Evolutionary conservation across 2,797 vertebrate species (phyloP).

Genomic region (Taenioides sp.): DNA sequence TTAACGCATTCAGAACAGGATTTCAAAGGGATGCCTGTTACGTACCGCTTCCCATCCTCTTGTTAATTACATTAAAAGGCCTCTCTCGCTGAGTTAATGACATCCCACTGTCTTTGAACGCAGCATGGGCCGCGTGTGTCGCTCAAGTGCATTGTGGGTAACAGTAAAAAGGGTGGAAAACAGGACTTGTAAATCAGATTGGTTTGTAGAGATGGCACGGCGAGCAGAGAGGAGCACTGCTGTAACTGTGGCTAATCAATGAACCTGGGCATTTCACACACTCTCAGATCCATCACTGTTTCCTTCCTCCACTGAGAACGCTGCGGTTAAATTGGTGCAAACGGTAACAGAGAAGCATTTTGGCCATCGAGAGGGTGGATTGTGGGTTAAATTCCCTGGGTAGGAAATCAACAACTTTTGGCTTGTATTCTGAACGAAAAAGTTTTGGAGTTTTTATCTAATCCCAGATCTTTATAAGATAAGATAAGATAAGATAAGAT

Average conservation of each 20-base stretch:
- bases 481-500: too few relatives aligned
- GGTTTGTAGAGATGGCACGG: neutral
- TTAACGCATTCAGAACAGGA: conserved; percentile 65
- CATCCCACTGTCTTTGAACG: conserved; percentile 55
- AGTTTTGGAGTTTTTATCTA: too few relatives aligned
- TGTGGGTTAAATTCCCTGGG: too few relatives aligned
- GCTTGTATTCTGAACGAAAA: too few relatives aligned
- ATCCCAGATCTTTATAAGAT: too few relatives aligned
- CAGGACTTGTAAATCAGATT: conserved; percentile 31
- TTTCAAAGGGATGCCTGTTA: conserved; percentile 14
- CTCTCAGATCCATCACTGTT: neutral
- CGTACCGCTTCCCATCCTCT: conserved; percentile 26
- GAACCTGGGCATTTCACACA: too few relatives aligned
- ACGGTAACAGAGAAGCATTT: neutral
- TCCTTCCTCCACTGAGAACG: neutral
- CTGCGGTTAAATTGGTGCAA: neutral
- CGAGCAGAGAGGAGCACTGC: neutral
- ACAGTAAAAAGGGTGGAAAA: conserved; percentile 3
- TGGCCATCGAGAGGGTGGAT: too few relatives aligned
- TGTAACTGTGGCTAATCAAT: neutral
- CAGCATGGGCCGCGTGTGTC: conserved; percentile 17
- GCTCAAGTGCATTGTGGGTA: conserved; percentile 1
- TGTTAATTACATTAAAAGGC: conserved; percentile 70
- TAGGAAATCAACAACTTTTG: too few relatives aligned
- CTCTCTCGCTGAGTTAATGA: conserved; percentile 62